Conservation (phyloP, 1,140 invertebrate genomes). For the Cataglyphis hispanica region DNA sequence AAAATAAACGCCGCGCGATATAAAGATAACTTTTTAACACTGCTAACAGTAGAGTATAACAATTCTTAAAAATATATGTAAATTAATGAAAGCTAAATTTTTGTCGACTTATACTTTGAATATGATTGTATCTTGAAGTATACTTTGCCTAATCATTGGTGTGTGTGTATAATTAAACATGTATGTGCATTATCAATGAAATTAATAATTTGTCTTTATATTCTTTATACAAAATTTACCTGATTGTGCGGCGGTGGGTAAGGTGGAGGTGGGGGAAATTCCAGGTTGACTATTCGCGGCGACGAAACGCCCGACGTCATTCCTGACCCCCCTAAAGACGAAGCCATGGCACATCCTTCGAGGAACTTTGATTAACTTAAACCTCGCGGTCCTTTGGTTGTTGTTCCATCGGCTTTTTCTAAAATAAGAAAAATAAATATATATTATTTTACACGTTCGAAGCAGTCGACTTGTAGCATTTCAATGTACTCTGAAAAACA, state of each 20-base stretch:
- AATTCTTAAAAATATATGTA: not conserved
- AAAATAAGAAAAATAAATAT: not conserved
- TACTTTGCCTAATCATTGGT: not conserved
- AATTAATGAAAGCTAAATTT: not conserved
- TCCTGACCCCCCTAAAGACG: constrained; percentile 78
- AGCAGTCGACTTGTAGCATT: not conserved
- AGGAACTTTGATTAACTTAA: constrained; percentile 49
- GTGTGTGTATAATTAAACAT: not conserved
- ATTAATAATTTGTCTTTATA: not conserved
- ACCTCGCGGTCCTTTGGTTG: constrained; percentile 32
- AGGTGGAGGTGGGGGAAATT: constrained; percentile 87
- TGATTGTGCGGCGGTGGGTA: constrained; percentile 86
- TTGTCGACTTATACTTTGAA: not conserved
- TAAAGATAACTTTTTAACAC: not conserved
- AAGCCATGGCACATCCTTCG: constrained; percentile 80
- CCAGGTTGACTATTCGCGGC: constrained; percentile 84
- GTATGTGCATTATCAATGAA: not conserved
- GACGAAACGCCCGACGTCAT: constrained; percentile 75
- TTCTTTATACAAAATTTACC: constrained; percentile 44
- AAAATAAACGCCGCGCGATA: not conserved
- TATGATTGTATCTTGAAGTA: not conserved
- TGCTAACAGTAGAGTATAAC: not conserved
- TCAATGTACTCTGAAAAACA: not conserved
- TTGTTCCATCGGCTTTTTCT: constrained; percentile 3
- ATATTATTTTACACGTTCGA: not conserved